Base-by-base conservation (phyloP, 2,113 vertebrate genomes). In the Mystacornis crossleyi region DNA sequence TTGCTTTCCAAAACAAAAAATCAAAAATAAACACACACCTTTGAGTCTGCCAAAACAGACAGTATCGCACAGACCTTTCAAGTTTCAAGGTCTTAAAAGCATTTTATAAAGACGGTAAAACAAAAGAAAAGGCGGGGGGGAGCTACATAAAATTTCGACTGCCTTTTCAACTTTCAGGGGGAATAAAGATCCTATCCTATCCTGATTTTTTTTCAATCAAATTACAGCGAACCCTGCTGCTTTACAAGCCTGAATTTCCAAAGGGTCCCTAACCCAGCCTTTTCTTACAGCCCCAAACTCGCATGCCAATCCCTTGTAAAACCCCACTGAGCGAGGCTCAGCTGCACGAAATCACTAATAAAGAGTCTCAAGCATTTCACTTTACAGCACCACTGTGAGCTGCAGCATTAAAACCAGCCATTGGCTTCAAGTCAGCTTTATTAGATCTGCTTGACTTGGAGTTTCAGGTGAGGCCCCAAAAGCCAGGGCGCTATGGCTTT, bases 341-440 rank as follows among this genome's bases (percentile, higher is more conserved):
- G 98, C 98, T 98, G 98, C 97, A 97, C 97, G 82, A 90, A 97
- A 82, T 67, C 92, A 86, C 97, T 98, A 97, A 98, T 98, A 98
- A 98, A 98, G 97, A 93, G 96, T 98, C 97, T 97, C 97, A 84
- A 97, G 97, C 97, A 97, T 98, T 97, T 93, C 94, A 94, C 96
- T 98, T 98, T 97, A 98, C 96, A 95, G 93, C 96, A 95, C 95
- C 96, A 95, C 96, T 97, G 97, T 95, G 98, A 98, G 96, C 86
- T 87, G 89, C 80, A 61, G 75, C 95, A 97, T 92, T 97, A 93
- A 95, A 97, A 93, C 86, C 58, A 88, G 74, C 90, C 51, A n/a
- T 87, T 98, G 98, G 97, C 98, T 97, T 60, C 25, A 61, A 95
- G 92, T 94, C 95, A 97, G 93, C 91, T 97, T 97, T 91, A 97